These are phyloP conservation scores for Chelon auratus DNA, from an alignment of 2,797 vertebrate species.

Conservation along the genomic window DNA sequence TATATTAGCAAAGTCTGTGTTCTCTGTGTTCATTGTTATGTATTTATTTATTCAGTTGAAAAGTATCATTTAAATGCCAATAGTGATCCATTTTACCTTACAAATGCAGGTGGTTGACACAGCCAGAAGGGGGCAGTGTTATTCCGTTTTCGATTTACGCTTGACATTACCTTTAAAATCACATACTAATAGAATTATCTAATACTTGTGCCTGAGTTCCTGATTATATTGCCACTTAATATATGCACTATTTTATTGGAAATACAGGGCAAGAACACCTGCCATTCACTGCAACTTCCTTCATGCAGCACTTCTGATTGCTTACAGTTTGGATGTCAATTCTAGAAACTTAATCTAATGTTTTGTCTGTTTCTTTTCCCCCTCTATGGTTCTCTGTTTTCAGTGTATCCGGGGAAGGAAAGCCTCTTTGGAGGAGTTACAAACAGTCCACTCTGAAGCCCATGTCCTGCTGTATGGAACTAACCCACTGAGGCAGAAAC, in stretches of 20 bases:
- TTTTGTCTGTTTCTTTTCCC: neutral
- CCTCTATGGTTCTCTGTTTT: neutral
- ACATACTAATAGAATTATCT: constrained; percentile 14
- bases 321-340: neutral
- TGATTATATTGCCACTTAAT: neutral
- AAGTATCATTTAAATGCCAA: neutral
- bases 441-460: constrained; percentile 94
- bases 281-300: neutral
- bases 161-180: neutral
- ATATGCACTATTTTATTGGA: neutral
- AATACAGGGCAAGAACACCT: neutral
- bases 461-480: constrained; percentile 95
- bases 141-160: constrained; percentile 11
- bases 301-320: no score
- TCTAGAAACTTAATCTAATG: neutral
- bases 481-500: constrained; percentile 95
- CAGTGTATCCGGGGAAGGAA: constrained; percentile 96
- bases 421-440: constrained; percentile 95
- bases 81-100: neutral
- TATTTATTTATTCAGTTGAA: neutral
- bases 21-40: neutral
- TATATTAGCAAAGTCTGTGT: neutral
- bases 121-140: constrained; percentile 69
- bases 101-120: neutral
- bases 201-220: neutral